A percentile compares a stretch with the other conserved stretches of the same genome.
Evolutionary conservation across 2,888 invertebrate species (phyloP).

Genomic region (Orthosia cruda): DNA sequence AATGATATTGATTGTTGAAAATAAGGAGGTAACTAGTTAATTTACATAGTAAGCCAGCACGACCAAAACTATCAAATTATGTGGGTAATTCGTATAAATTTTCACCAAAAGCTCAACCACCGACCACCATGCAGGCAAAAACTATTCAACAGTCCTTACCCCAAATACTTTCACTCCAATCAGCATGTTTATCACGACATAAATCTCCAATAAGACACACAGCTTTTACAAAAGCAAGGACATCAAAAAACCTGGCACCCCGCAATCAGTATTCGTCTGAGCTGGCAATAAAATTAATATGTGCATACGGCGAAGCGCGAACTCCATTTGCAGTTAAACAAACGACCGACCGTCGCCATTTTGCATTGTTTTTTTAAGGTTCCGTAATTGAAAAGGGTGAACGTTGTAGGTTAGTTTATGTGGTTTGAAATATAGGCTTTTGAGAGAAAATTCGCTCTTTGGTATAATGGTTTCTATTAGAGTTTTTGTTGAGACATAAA

Average conservation of each 20-base stretch:
- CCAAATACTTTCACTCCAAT: slow-evolving; percentile 56
- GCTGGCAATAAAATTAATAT: slow-evolving; percentile 80
- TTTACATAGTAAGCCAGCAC: too few species aligned
- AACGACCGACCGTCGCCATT: slow-evolving; percentile 78
- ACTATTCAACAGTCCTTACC: slow-evolving; percentile 22
- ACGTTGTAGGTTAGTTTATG: slow-evolving; percentile 61
- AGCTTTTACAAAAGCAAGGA: slow-evolving; percentile 66
- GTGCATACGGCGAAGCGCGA: slow-evolving; percentile 80
- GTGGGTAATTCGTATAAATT: not conserved
- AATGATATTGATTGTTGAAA: not conserved
- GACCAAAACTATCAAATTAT: not conserved
- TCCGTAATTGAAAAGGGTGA: slow-evolving; percentile 67
- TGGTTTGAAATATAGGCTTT: slow-evolving; percentile 52
- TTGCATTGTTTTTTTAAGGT: slow-evolving; percentile 80
- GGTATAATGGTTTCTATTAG: slow-evolving; percentile 6
- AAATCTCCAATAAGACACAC: slow-evolving; percentile 62
- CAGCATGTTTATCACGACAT: slow-evolving; percentile 59
- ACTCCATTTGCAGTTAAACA: slow-evolving; percentile 82
- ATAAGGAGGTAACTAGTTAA: not conserved
- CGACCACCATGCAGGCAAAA: slow-evolving; percentile 26
- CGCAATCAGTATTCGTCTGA: slow-evolving; percentile 69
- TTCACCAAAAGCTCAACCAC: not conserved
- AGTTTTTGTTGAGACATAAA: not conserved
- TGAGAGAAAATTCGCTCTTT: slow-evolving; percentile 48
- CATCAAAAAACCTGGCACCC: slow-evolving; percentile 69